Base-by-base conservation (phyloP, 2,113 vertebrate species). In the Archocentrus centrarchus region DNA sequence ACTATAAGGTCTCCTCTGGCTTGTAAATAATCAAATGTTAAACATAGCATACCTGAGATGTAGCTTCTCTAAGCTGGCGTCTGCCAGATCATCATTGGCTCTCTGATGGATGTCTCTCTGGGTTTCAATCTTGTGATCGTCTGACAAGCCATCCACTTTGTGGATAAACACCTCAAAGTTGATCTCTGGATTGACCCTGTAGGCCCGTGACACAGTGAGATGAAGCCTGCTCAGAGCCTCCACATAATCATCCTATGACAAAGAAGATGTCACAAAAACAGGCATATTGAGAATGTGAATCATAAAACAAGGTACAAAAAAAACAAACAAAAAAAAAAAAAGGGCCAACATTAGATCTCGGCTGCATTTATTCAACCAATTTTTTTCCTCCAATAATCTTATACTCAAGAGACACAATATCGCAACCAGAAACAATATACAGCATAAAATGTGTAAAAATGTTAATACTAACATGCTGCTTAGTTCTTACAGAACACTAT, bases 121-220 rank as follows among this genome's bases (percentile, higher is more conserved):
- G 24, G 98, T 99, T 96, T 99, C 98, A 90, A 99, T 99, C 96
- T 99, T 99, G 95, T 99, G 98, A 93, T 99, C 98, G 88, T 99
- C 98, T 1, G 98, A 99, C 75, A 99, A 96, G 78, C 98, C 98
- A 90, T 99, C 98, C 89, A 99, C 98, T 96, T 99, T 99, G 95
- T 99, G 98, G 95, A 99, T 99, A 88, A 99, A 99, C 94, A 99
- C 98, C 93, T 99, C 98, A 55, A 99, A 99, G 95, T 99, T 99
- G 95, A 99, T 99, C 92, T 99, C 98, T 3, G 98, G 98, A 91
- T 99, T 99, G 91, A 99, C 97, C 91, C 98, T 96, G 95, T 99
- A 99, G 80, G 98, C 98, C 93, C 98, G 97, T 14, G 98, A 98
- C 90, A 99, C 98, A 4, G 98, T 99, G 86, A 99, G 97, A 92